Base-by-base conservation (phyloP, 2,888 invertebrate species). In the Helleia helle region DNA sequence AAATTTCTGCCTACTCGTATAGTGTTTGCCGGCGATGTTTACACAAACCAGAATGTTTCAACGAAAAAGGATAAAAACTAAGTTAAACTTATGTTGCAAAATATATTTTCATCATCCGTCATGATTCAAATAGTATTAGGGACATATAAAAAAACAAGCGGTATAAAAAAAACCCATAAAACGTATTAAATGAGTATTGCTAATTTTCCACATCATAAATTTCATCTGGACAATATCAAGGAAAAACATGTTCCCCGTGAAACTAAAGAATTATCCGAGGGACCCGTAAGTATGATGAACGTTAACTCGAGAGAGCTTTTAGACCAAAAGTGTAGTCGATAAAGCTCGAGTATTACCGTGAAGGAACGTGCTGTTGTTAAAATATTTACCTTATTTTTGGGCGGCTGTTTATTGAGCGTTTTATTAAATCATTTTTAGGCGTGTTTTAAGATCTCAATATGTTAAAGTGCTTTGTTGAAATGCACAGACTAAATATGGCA, bases 231-330 rank as follows among this genome's bases (percentile, higher is more conserved):
- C 34, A 34, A 22, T 17, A 34, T 34, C 22, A 2, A 22, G 22
- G 22, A 34, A 31, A 31, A 31, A 34, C 18, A 22, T 11, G 34
- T 11, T 34, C 34, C 15, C 11, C 24, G 24, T 36, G 30, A 40
- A 40, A 31, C 25, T 25, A 40, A 40, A 17, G 30, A 40, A 40
- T 40, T 40, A 40, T 40, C 34, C 36, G n/a, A 15, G n/a, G 34
- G 18, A 18, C 38, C 27, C 40, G 41, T 45, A 42, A 45, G 40
- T 47, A 45, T 42, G 45, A 45, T 41, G 38, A 39, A 45, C 41
- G 43, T 45, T 42, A 44, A 44, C 44, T 42, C 27, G 27, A 36
- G 38, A 45, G 47, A 43, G 47, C 47, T 47, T 45, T 45, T 34
- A 40, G 42, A 40, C 40, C 43, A 41, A 43, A 36, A 43, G 43